These are phyloP conservation scores for Rhinolophus ferrumequinum DNA, from an alignment of 2,113 vertebrate genomes.

Conservation along the genomic window DNA sequence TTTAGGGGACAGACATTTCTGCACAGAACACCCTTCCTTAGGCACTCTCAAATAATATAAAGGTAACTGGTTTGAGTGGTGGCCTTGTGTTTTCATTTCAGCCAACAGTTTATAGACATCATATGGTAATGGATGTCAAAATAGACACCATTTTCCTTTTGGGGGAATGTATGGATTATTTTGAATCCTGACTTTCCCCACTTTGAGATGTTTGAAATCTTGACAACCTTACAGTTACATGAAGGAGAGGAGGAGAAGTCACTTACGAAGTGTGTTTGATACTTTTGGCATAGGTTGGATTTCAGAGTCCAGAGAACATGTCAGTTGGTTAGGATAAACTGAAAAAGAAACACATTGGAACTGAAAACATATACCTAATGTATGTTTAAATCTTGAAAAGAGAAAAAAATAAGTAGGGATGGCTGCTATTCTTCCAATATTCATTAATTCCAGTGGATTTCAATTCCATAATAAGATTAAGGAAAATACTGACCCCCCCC, in stretches of 20 bases:
- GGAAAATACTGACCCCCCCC: not conserved
- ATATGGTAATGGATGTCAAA: not conserved
- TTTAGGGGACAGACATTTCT: not conserved
- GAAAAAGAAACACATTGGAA: not conserved
- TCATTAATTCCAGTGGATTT: conserved; percentile 39
- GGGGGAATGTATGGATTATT: not conserved
- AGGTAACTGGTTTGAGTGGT: conserved; percentile 39
- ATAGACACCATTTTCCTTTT: conserved; percentile 32
- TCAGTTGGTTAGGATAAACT: conserved; percentile 21
- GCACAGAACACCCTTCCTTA: not conserved
- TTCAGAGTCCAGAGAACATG: conserved; percentile 7
- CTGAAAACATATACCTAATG: not conserved
- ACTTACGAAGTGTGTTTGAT: not conserved
- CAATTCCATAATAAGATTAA: not conserved
- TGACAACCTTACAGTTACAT: not conserved
- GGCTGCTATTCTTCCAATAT: not conserved
- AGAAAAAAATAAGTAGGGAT: conserved; percentile 28
- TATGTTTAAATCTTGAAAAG: not conserved
- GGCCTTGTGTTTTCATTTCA: conserved; percentile 44
- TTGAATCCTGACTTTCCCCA: not conserved
- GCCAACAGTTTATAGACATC: not conserved
- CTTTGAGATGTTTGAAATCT: not conserved
- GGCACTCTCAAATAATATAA: not conserved
- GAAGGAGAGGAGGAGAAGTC: not conserved
- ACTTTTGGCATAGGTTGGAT: not conserved